phyloP scores from a whole-genome alignment of 2,888 invertebrate species.

The Furcula furcula region DNA sequence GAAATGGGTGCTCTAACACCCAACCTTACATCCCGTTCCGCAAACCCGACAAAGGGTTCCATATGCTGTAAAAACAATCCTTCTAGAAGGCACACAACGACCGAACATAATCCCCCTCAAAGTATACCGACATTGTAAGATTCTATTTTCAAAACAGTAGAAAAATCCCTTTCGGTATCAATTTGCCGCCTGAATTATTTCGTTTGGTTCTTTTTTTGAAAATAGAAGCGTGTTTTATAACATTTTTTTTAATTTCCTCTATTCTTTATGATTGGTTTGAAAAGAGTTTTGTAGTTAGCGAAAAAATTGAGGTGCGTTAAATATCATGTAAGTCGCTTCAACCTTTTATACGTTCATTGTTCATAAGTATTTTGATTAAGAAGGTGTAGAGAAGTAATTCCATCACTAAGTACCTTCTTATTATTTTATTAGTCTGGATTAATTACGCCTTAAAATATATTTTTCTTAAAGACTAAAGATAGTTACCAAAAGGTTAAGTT shows the following conservation, averaged over 20 bases:
- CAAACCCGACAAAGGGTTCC: slow-evolving; percentile 75
- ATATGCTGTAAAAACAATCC: slow-evolving; percentile 79
- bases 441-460: too few relatives aligned
- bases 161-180: slow-evolving; percentile 74
- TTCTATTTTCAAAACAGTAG: slow-evolving; percentile 78
- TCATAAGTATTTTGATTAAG: too few relatives aligned
- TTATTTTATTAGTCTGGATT: too few relatives aligned
- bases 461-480: too few relatives aligned
- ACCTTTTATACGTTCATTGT: too few relatives aligned
- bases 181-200: slow-evolving; percentile 75
- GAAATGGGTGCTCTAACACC: slow-evolving; percentile 56
- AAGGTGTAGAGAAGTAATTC: too few relatives aligned
- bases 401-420: too few relatives aligned
- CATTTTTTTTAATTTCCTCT: slow-evolving; percentile 46
- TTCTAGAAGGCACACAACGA: slow-evolving; percentile 46
- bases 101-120: slow-evolving; percentile 72
- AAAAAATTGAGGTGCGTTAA: slow-evolving; percentile 20
- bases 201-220: slow-evolving; percentile 50
- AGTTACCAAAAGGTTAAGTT: too few relatives aligned
- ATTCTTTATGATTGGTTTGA: slow-evolving; percentile 28
- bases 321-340: slow-evolving; percentile 21
- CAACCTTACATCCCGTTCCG: slow-evolving; percentile 53
- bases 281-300: slow-evolving; percentile 18
- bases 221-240: slow-evolving; percentile 52
- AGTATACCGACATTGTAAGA: slow-evolving; percentile 56